A percentile compares a stretch with the other conserved stretches of the same genome.
Conservation (phyloP, 2,888 invertebrate genomes). For the Spodoptera exigua region DNA sequence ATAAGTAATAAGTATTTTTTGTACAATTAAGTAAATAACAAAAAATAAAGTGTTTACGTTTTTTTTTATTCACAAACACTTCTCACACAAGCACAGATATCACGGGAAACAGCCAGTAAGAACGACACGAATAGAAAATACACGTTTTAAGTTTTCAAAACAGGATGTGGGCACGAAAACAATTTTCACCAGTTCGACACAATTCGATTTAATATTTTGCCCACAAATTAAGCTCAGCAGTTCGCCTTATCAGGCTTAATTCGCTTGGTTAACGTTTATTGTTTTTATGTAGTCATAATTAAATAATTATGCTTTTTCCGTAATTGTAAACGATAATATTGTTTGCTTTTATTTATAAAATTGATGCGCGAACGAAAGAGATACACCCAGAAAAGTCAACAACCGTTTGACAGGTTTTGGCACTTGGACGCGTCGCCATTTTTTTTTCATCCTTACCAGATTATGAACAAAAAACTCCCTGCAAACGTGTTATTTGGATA, state of each 20-base stretch:
- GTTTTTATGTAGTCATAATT: conserved; percentile 40
- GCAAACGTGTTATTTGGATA: background rate
- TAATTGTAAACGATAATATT: conserved; percentile 17
- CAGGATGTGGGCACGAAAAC: conserved; percentile 71
- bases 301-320: conserved; percentile 18
- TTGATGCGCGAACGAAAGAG: conserved; percentile 53
- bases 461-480: conserved; percentile 31
- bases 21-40: background rate
- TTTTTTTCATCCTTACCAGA: conserved; percentile 58
- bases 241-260: conserved; percentile 24
- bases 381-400: conserved; percentile 78
- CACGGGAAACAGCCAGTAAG: conserved; percentile 58
- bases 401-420: conserved; percentile 82
- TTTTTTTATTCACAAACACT: conserved; percentile 38
- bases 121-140: conserved; percentile 56
- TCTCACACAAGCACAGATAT: conserved; percentile 40
- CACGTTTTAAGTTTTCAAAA: conserved; percentile 60
- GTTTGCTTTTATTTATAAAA: conserved; percentile 39
- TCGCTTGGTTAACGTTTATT: conserved; percentile 19
- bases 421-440: conserved; percentile 71
- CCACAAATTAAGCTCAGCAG: conserved; percentile 31
- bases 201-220: conserved; percentile 46
- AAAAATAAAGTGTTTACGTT: conserved; percentile 9
- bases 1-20: background rate
- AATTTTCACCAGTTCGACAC: conserved; percentile 52